A percentile compares a stretch with the other conserved stretches of the same genome.
These are phyloP conservation scores for Motacilla tschutschensis DNA, from an alignment of 2,113 vertebrate genomes.

Conservation along the genomic window DNA sequence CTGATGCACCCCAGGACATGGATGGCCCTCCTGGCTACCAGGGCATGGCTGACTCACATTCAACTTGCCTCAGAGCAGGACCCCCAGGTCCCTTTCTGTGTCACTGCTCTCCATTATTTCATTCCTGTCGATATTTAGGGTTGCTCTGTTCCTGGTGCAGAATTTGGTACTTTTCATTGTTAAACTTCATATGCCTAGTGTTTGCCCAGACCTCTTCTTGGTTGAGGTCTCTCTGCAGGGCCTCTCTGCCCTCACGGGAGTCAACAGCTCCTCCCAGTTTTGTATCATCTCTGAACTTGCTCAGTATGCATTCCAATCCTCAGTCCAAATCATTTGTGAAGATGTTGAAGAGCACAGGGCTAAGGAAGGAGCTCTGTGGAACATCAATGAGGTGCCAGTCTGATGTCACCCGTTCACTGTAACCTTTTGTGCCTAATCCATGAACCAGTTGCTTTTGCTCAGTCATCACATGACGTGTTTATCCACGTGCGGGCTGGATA, in stretches of 20 bases:
- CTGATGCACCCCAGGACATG: rapidly evolving
- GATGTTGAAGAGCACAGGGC: neutral
- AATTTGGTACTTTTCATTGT: neutral
- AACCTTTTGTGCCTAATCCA: rapidly evolving
- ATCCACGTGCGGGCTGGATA: neutral
- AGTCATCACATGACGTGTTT: neutral
- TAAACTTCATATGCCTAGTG: neutral
- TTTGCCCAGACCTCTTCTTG: no score
- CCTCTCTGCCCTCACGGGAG: neutral
- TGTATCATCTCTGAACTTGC: neutral
- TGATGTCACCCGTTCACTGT: neutral
- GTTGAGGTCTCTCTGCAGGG: neutral
- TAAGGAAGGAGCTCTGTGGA: neutral
- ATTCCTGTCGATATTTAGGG: neutral
- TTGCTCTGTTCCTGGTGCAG: neutral
- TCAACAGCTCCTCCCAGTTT: neutral
- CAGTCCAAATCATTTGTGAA: neutral
- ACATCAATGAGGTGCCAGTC: no score
- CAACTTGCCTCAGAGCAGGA: rapidly evolving
- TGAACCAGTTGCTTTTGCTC: neutral
- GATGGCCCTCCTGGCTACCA: neutral
- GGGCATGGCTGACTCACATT: rapidly evolving
- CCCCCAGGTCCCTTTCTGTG: neutral
- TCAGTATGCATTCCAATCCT: neutral
- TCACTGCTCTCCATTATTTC: neutral